Evolutionary conservation across 2,888 invertebrate genomes (phyloP).

Genomic region (Brachycybe producta): DNA sequence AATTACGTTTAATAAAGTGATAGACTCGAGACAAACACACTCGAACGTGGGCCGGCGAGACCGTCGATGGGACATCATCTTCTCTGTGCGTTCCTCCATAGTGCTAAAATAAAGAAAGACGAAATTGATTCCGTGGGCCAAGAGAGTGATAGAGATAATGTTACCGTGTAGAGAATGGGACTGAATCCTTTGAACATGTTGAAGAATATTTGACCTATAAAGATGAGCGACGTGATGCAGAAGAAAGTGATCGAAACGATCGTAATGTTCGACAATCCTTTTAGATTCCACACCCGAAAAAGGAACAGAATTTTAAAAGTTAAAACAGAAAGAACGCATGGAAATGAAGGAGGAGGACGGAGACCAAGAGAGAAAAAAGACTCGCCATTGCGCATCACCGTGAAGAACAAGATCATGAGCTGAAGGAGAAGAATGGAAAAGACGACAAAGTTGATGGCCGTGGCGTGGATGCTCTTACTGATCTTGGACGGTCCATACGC

Average conservation of each 20-base stretch:
- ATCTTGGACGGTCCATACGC: conserved; percentile 81
- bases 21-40: too few species aligned
- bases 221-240: conserved; percentile 48
- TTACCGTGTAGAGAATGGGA: conserved; percentile 35
- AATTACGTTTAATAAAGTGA: too few species aligned
- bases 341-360: too few species aligned
- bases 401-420: conserved; percentile 62
- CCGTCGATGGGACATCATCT: too few species aligned
- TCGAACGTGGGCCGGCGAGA: too few species aligned
- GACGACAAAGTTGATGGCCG: conserved; percentile 74
- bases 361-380: not conserved
- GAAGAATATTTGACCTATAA: conserved; percentile 40
- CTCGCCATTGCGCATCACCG: conserved; percentile 49
- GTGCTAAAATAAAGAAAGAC: too few species aligned
- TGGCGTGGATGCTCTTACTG: conserved; percentile 70
- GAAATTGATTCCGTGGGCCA: too few species aligned
- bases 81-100: too few species aligned
- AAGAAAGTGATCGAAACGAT: conserved; percentile 45
- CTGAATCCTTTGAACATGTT: conserved; percentile 40
- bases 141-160: too few species aligned
- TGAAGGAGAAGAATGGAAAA: conserved; percentile 64
- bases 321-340: too few species aligned
- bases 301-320: not conserved
- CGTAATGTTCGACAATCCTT: conserved; percentile 24
- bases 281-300: not conserved